Base-by-base conservation (phyloP, 2,888 invertebrate species). In the Acanthoscelides obtectus region DNA sequence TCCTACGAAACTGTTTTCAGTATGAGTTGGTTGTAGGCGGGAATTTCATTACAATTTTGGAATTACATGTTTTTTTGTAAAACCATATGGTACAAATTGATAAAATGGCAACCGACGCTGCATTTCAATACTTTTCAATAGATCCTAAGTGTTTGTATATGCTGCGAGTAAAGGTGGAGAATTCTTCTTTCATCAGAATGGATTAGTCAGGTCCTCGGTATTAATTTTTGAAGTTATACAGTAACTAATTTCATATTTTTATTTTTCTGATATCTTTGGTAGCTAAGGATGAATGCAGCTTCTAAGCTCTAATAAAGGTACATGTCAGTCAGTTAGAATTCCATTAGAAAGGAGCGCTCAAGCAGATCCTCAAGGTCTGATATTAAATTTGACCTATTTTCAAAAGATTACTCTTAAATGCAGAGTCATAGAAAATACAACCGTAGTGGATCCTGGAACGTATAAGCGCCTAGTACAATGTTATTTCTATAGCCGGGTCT, bases 361-460 rank as follows among this genome's bases (percentile, higher is more conserved):
- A 19, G 64, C 71, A 71, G 6, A 65, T 25, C 65, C 68, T 68
- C 0, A 71, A 19, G n/a, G 68, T 68, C 64, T 65, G 25, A 20
- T 22, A 71, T 22, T 68, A 68, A n/a, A 71, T 64, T 12, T 64
- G 45, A 65, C 68, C 68, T 17, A 67, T 20, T 67, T 27, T 71
- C 20, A 64, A 21, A 20, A 68, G 63, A 64, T 71, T 68, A 19
- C 22, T 0, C 0, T 70, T 65, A 6, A 66, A n/a, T 17, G 71
- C 20, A 8, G 69, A 69, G 20, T 68, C 71, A 25, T 71, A 66
- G 4, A 71, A 71, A 5, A 71, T 67, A 63, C 71, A 64, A 17
- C 71, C 71, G 64, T 71, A 71, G 22, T 71, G 68, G n/a, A 71
- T 25, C 8, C 65, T 69, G 12, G 69, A 67, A 20, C 66, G 19